phyloP scores from a whole-genome alignment of 2,797 vertebrate genomes.

The Agapornis canus region DNA sequence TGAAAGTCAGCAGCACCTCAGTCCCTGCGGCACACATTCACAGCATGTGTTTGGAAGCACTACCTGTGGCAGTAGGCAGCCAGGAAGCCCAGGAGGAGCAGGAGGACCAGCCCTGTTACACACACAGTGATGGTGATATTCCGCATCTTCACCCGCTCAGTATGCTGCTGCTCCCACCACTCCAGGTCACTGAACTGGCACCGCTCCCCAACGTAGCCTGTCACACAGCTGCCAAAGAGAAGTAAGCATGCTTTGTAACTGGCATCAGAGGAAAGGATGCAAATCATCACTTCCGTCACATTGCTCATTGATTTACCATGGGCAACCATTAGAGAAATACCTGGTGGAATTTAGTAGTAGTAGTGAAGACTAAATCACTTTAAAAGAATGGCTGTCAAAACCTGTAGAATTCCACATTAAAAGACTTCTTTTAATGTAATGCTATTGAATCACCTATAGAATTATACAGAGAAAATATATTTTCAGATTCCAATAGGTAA shows the following conservation, averaged over 20 bases:
- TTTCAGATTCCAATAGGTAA: neutral
- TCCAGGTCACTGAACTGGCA: conserved; percentile 91
- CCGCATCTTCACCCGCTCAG: conserved; percentile 77
- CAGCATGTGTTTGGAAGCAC: neutral
- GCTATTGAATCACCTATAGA: neutral
- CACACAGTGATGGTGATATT: conserved; percentile 75
- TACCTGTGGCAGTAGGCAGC: conserved; percentile 84
- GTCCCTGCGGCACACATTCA: fast-evolving
- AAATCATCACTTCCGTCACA: neutral
- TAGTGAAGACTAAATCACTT: neutral
- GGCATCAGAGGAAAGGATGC: fast-evolving
- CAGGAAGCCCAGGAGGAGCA: conserved; percentile 80
- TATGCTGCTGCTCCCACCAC: conserved; percentile 88
- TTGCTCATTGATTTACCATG: fast-evolving
- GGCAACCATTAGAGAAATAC: neutral
- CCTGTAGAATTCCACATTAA: neutral
- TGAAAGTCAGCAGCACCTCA: fast-evolving
- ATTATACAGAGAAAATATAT: neutral
- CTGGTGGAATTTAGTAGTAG: neutral
- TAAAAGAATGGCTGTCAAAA: neutral
- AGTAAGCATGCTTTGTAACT: neutral
- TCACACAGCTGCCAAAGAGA: conserved; percentile 79
- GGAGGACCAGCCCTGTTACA: conserved; percentile 68
- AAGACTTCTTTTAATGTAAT: neutral
- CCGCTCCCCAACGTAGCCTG: conserved; percentile 88